Conservation (phyloP, 1,140 invertebrate genomes). For the Drosophila lini region DNA sequence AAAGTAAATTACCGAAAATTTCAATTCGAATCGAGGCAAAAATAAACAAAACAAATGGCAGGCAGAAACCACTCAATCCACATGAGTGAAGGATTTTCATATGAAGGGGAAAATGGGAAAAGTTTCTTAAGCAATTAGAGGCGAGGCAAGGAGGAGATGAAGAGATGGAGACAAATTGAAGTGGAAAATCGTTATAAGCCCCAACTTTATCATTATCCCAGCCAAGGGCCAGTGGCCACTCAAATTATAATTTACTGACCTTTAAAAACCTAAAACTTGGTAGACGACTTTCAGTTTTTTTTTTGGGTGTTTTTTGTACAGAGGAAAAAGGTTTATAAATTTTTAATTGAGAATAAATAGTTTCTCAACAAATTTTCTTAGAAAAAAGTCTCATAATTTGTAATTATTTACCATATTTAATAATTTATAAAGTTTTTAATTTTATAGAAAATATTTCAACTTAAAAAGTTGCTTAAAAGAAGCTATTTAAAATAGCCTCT, state of each 20-base stretch:
- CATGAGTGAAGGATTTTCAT: constrained; percentile 37
- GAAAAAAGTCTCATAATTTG: background rate
- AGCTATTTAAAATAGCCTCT: no score
- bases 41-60: constrained; percentile 62
- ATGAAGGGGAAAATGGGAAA: constrained; percentile 46
- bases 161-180: constrained; percentile 8
- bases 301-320: background rate
- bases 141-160: constrained; percentile 1
- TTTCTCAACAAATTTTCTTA: background rate
- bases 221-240: background rate
- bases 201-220: constrained; percentile 36
- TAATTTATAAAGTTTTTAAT: background rate
- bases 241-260: constrained; percentile 39
- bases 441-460: background rate
- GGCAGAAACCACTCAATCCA: constrained; percentile 34
- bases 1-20: constrained; percentile 48
- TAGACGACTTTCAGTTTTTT: constrained; percentile 19
- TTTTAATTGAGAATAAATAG: background rate
- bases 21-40: constrained; percentile 46
- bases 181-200: constrained; percentile 29
- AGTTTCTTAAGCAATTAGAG: constrained; percentile 65
- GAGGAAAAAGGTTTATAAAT: background rate
- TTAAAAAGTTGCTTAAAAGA: background rate
- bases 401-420: background rate
- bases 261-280: constrained; percentile 20